Evolutionary conservation across 2,888 invertebrate genomes (phyloP).

Genomic region (Anorthoa munda): DNA sequence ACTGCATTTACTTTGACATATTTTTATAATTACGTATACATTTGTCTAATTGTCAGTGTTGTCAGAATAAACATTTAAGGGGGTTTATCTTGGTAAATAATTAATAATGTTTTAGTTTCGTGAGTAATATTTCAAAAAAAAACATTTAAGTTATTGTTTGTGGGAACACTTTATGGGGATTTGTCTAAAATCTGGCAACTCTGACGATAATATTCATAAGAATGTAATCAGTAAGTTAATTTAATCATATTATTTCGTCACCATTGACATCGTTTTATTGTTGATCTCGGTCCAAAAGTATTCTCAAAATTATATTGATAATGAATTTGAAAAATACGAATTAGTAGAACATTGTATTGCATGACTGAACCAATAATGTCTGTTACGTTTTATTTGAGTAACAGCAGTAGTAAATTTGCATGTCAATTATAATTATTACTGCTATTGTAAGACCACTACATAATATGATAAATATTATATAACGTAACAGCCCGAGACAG

Average conservation of each 20-base stretch:
- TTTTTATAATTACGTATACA: constrained; percentile 50
- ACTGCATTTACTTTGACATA: constrained; percentile 65
- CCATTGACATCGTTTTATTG: constrained; percentile 37
- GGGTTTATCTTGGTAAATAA: constrained; percentile 16
- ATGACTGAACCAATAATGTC: constrained; percentile 58
- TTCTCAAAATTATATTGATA: constrained; percentile 46
- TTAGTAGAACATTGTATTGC: constrained; percentile 55
- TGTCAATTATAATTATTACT: constrained; percentile 64
- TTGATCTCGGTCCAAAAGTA: constrained; percentile 65
- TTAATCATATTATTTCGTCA: constrained; percentile 37
- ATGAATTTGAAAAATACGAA: constrained; percentile 39
- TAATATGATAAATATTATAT: constrained; percentile 45
- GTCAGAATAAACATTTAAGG: constrained; percentile 42
- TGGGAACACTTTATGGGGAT: neutral
- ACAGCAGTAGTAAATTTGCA: constrained; percentile 56
- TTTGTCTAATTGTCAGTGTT: constrained; percentile 63
- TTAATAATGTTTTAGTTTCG: neutral
- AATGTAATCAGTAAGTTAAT: constrained; percentile 35
- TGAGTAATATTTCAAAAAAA: neutral
- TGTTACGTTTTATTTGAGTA: constrained; percentile 54
- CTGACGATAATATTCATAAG: constrained; percentile 59
- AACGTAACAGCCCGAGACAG: constrained; percentile 34
- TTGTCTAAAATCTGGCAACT: constrained; percentile 53
- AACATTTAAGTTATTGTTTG: neutral
- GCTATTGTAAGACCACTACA: constrained; percentile 52